phyloP scores from a whole-genome alignment of 2,797 vertebrate genomes.

The Sciurus carolinensis region DNA sequence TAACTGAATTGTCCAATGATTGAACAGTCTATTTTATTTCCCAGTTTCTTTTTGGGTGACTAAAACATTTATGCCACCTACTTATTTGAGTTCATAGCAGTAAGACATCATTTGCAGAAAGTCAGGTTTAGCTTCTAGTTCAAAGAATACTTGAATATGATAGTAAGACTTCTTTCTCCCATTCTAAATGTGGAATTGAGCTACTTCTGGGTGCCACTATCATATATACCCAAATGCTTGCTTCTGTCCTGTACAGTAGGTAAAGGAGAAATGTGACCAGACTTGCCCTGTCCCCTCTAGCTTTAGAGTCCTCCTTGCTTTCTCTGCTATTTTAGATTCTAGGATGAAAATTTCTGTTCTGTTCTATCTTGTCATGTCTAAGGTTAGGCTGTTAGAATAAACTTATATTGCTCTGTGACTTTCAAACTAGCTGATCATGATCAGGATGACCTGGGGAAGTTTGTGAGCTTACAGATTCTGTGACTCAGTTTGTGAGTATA shows the following conservation, averaged over 20 bases:
- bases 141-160: not conserved
- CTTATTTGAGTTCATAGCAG: too few relatives aligned
- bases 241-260: too few relatives aligned
- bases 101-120: not conserved
- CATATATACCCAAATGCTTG: too few relatives aligned
- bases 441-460: not conserved
- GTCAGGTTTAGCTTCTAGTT: conserved; percentile 9
- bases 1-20: conserved; percentile 7
- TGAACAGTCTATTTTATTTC: not conserved
- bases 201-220: not conserved
- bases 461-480: not conserved
- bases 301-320: too few relatives aligned
- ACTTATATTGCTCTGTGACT: not conserved
- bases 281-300: too few relatives aligned
- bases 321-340: too few relatives aligned
- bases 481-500: not conserved
- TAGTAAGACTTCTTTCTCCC: not conserved
- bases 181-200: not conserved
- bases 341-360: too few relatives aligned
- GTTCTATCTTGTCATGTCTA: not conserved
- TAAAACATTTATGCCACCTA: not conserved
- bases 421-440: not conserved
- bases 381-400: not conserved
- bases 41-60: conserved; percentile 18
- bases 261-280: too few relatives aligned